Conservation (phyloP, 2,797 vertebrate genomes). For the Gallinago nigripennis region DNA sequence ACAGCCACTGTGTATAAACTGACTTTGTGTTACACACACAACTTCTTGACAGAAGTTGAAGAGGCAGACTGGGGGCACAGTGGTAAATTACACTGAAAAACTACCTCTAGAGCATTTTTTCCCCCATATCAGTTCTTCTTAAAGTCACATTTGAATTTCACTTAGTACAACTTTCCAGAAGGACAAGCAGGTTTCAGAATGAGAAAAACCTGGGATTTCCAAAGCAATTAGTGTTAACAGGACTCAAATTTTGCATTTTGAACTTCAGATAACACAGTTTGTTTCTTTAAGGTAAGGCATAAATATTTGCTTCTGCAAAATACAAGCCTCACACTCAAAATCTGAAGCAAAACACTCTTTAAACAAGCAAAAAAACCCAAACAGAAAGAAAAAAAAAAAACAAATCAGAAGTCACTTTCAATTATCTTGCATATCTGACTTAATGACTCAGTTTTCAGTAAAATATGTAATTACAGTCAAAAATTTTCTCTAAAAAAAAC, state of each 20-base stretch:
- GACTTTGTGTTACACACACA: background rate
- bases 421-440: background rate
- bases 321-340: background rate
- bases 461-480: background rate
- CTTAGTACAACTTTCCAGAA: background rate
- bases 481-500: background rate
- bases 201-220: background rate
- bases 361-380: background rate
- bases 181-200: background rate
- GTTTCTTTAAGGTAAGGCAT: background rate
- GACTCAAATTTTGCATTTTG: background rate
- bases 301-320: background rate
- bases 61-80: background rate
- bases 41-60: background rate
- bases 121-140: background rate
- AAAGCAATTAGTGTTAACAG: background rate
- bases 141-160: background rate
- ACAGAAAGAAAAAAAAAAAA: no score
- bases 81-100: background rate
- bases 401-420: background rate
- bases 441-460: background rate
- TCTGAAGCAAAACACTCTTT: background rate
- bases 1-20: background rate
- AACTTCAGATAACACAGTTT: background rate
- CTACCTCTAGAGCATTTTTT: background rate